Conservation (phyloP, 1,140 invertebrate genomes). For the Meloidogyne floridensis region DNA sequence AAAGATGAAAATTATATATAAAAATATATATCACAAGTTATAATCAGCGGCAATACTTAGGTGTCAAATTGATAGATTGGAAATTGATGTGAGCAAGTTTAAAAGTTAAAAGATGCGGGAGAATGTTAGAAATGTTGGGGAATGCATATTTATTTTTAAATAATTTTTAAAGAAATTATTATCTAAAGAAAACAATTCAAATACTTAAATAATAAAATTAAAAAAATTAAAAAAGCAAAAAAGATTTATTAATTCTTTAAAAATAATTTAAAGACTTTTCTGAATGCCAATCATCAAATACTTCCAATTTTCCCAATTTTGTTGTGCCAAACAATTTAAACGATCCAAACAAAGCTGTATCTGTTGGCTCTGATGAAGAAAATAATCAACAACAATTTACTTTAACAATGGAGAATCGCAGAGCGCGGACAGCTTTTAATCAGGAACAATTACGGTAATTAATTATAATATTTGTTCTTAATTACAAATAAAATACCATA, state of each 20-base stretch:
- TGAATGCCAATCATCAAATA: background rate
- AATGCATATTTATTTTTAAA: background rate
- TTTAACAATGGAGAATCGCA: slow-evolving; percentile 1
- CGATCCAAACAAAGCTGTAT: background rate
- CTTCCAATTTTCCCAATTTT: background rate
- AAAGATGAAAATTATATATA: too few relatives aligned
- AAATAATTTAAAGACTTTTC: too few relatives aligned
- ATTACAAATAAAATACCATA: too few relatives aligned
- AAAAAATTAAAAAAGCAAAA: too few relatives aligned
- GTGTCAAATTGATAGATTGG: background rate
- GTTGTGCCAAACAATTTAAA: background rate
- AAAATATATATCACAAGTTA: background rate
- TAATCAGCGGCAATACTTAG: background rate
- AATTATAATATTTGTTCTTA: background rate
- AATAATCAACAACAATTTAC: slow-evolving; percentile 20
- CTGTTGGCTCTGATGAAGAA: slow-evolving; percentile 27
- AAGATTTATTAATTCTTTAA: too few relatives aligned
- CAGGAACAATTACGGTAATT: slow-evolving; percentile 12
- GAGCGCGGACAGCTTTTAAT: slow-evolving; percentile 24
- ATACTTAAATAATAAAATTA: too few relatives aligned
- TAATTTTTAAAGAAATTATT: background rate
- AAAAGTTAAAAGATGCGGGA: background rate
- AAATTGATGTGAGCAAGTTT: background rate
- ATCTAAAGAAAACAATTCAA: too few relatives aligned
- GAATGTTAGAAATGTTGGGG: background rate